phyloP scores from a whole-genome alignment of 2,797 vertebrate genomes.

The Pristis pectinata region DNA sequence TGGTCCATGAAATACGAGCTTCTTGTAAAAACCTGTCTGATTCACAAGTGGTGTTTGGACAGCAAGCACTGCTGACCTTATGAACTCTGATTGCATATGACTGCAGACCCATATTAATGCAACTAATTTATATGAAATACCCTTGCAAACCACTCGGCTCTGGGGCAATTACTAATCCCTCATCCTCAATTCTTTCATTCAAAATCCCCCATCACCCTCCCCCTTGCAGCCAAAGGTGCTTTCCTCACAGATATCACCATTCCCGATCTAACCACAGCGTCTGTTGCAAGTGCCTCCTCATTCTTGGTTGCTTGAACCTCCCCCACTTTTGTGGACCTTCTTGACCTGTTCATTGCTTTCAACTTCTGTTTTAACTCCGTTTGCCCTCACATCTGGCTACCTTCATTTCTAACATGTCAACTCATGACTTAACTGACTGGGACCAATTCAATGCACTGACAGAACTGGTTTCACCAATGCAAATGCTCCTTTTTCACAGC shows the following conservation, averaged over 20 bases:
- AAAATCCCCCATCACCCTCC: background rate
- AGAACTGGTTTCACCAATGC: no score
- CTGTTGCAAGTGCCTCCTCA: background rate
- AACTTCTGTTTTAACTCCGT: background rate
- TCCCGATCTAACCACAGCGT: background rate
- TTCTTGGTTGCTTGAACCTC: background rate
- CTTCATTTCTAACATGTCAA: background rate
- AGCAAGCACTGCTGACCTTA: no score
- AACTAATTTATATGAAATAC: no score
- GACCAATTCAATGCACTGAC: no score
- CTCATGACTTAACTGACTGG: background rate
- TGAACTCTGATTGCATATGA: no score
- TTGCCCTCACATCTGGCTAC: background rate
- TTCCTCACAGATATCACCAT: background rate
- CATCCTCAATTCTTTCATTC: background rate
- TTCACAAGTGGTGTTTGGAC: no score
- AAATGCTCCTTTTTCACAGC: background rate
- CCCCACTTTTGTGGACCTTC: background rate
- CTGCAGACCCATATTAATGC: no score
- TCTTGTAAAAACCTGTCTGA: no score
- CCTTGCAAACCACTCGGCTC: no score
- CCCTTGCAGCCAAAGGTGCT: background rate
- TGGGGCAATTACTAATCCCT: background rate
- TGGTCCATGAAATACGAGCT: no score
- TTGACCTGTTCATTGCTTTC: background rate